These are phyloP conservation scores for Haemorhous mexicanus DNA, from an alignment of 2,113 vertebrate species.

Conservation along the genomic window DNA sequence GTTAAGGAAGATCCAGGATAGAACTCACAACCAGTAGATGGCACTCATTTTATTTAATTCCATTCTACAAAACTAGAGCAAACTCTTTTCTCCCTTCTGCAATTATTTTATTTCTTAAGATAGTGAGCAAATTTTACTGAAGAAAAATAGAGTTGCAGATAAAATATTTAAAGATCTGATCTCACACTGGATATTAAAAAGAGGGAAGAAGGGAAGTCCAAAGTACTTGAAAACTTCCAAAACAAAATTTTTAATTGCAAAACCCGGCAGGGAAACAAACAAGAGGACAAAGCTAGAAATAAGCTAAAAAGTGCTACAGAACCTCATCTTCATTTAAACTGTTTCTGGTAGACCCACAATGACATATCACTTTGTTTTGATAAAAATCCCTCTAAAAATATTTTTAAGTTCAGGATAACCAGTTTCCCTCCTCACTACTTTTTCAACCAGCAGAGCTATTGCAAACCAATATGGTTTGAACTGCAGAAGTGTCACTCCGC, in stretches of 20 bases:
- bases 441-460: neutral
- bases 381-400: neutral
- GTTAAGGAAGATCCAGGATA: neutral
- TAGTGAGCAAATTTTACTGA: neutral
- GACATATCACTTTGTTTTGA: neutral
- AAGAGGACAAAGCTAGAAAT: neutral
- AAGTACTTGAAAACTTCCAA: neutral
- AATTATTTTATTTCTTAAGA: neutral
- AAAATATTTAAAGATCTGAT: neutral
- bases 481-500: neutral
- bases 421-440: neutral
- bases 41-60: conserved; percentile 62
- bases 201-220: neutral
- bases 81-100: neutral
- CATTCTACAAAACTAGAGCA: neutral
- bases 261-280: neutral
- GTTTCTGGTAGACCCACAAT: neutral
- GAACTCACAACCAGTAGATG: conserved; percentile 56
- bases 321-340: neutral
- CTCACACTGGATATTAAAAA: neutral
- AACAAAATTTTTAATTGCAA: neutral
- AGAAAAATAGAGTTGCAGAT: neutral
- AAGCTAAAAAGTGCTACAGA: neutral
- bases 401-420: neutral
- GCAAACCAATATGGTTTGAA: neutral